Evolutionary conservation across 2,113 vertebrate species (phyloP).

Genomic region (Gnathonemus longibarbis): DNA sequence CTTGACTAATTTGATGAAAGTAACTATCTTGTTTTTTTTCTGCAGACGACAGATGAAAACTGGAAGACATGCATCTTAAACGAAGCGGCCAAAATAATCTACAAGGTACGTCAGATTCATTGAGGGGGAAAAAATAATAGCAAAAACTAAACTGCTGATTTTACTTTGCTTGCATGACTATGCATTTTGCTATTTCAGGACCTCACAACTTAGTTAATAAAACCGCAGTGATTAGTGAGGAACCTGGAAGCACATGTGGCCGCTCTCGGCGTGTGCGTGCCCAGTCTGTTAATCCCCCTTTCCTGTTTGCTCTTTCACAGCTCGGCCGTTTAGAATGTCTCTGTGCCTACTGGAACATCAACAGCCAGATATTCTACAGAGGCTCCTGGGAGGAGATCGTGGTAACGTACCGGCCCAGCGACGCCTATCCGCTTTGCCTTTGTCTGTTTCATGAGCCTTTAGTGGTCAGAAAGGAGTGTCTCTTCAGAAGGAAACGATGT

Average conservation of each 20-base stretch:
- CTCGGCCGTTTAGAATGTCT: constrained; percentile 81
- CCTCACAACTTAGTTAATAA: background rate
- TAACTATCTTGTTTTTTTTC: constrained; percentile 27
- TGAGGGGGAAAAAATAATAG: background rate
- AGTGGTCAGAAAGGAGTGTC: background rate
- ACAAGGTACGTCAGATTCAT: constrained; percentile 70
- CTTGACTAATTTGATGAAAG: background rate
- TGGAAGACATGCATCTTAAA: constrained; percentile 87
- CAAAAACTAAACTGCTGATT: background rate
- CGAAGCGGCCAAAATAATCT: constrained; percentile 87
- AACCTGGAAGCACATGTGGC: background rate
- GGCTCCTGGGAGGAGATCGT: constrained; percentile 71
- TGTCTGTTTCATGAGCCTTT: background rate
- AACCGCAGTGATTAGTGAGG: background rate
- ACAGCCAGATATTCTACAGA: constrained; percentile 70
- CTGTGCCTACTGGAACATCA: constrained; percentile 86
- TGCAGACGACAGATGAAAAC: constrained; percentile 83
- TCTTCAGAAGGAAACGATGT: background rate
- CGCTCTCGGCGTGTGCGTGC: background rate
- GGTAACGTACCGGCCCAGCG: constrained; percentile 57
- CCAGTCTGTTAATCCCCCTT: background rate
- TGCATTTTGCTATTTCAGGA: background rate
- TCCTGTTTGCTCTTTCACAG: constrained; percentile 47
- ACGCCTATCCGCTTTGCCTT: background rate
- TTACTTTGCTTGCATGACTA: background rate